Base-by-base conservation (phyloP, 2,797 vertebrate genomes). In the Calcarius lapponicus region DNA sequence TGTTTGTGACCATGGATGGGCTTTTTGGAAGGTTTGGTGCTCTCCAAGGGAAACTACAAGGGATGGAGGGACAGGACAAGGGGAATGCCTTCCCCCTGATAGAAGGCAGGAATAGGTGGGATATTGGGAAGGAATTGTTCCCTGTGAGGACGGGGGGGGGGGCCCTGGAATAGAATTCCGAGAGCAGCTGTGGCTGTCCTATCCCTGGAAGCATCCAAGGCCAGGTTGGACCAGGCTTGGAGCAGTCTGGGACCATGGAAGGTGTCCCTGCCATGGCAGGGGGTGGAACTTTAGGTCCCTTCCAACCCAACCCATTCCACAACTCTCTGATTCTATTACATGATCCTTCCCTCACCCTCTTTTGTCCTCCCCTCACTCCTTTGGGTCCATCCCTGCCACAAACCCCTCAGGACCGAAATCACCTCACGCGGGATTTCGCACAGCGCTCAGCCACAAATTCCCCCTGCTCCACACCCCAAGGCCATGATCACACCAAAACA, bases 181-280 rank as follows among this genome's bases (percentile, higher is more conserved):
- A 47, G 34, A 40, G n/a, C 0, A 78, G 64, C 40, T 61, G 22
- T 25, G 48, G 47, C 40, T 47, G 25, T 3, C 6, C 24, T 48
- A 40, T 34, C 29, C 17, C 24, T 62, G 48, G 48, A 0, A 78
- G 19, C 12, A 11, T 0, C 34, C 73, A 18, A 56, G 42, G 34
- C 42, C 34, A 26, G 56, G 40, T 0, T 61, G 72, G 45, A 22
- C 1, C 0, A 22, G 10, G 18, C 43, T 61, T 7, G 36, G 65
- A 70, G 50, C 43, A 29, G 0, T 24, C 43, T 57, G 50, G 50
- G 6, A 32, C 0, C 0, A 0, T 29, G 71, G 32, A 3, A 67
- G 20, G 6, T 31, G 61, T 31, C 31, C 25, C 24, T 43, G 45
- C 14, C 25, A 13, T 20, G n/a, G 38, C 29, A 31, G 7, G 15